phyloP scores from a whole-genome alignment of 2,113 vertebrate genomes.

The Euleptes europaea region DNA sequence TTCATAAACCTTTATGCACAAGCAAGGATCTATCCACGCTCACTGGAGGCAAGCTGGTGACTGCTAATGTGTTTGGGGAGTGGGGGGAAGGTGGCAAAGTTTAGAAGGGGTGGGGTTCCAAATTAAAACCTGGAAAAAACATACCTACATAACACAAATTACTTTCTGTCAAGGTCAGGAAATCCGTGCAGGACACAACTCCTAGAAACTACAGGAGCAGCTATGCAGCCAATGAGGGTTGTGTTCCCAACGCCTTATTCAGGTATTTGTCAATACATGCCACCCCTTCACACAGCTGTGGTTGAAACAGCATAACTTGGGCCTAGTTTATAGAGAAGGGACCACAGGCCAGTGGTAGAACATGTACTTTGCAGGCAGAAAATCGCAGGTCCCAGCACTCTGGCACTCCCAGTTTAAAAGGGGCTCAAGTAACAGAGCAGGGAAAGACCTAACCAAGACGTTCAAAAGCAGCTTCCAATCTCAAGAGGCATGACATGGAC shows the following conservation, averaged over 20 bases:
- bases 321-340: neutral
- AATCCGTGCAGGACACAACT: neutral
- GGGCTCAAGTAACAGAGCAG: neutral
- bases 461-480: neutral
- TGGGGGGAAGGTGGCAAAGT: neutral
- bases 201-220: neutral
- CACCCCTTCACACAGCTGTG: neutral
- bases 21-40: neutral
- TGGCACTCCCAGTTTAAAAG: neutral
- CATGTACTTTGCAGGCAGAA: neutral
- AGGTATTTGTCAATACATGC: neutral
- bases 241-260: neutral
- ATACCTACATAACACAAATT: neutral
- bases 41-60: neutral
- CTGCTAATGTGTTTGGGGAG: neutral
- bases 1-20: neutral
- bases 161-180: too few species aligned
- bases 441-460: neutral
- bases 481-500: neutral
- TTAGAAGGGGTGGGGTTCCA: neutral
- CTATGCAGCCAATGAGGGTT: neutral
- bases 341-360: neutral
- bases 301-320: neutral
- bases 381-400: neutral
- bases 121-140: neutral